A percentile compares a stretch with the other conserved stretches of the same genome.
Conservation (phyloP, 92 coral and sea anemone genomes). For the Palythoa caribaeorum region DNA sequence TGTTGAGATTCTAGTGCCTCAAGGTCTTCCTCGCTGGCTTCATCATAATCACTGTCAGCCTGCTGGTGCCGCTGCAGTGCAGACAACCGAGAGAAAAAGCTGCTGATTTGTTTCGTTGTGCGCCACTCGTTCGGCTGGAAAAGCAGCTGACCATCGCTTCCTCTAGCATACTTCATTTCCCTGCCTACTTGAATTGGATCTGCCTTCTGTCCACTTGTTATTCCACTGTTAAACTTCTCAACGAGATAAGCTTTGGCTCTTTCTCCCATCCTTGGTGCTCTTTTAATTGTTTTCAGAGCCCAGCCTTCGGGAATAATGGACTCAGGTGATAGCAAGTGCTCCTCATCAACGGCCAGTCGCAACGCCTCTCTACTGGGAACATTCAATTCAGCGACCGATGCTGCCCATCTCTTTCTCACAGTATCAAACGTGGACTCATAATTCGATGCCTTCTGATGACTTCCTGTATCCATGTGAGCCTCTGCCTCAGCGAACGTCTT, state of each 20-base stretch:
- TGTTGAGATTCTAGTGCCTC: no score
- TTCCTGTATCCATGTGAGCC: conserved; percentile 53
- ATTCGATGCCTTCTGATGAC: conserved; percentile 34
- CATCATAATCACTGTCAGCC: no score
- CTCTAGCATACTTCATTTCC: conserved; percentile 54
- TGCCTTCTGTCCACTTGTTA: conserved; percentile 50
- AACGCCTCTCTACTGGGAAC: conserved; percentile 46
- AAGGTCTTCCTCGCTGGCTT: no score
- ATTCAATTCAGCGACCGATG: conserved; percentile 40
- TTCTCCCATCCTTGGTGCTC: conserved; percentile 32
- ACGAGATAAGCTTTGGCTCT: conserved; percentile 49
- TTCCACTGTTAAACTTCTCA: conserved; percentile 55
- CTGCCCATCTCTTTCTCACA: conserved; percentile 44
- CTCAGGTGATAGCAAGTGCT: conserved; percentile 18
- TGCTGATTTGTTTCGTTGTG: conserved; percentile 58
- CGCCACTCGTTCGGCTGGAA: conserved; percentile 64
- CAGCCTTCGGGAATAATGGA: conserved; percentile 46
- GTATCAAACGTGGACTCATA: conserved; percentile 38
- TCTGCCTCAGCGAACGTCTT: conserved; percentile 49
- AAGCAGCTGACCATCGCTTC: conserved; percentile 31
- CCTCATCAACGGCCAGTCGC: conserved; percentile 37
- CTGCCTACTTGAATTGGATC: conserved; percentile 53
- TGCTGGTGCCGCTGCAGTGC: conserved; percentile 45
- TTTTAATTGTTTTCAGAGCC: conserved; percentile 53
- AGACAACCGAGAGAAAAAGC: conserved; percentile 64